Evolutionary conservation across 2,888 invertebrate species (phyloP), one percentile per base, ranked within the genome.

Genomic region (Eupithecia tripunctaria): DNA sequence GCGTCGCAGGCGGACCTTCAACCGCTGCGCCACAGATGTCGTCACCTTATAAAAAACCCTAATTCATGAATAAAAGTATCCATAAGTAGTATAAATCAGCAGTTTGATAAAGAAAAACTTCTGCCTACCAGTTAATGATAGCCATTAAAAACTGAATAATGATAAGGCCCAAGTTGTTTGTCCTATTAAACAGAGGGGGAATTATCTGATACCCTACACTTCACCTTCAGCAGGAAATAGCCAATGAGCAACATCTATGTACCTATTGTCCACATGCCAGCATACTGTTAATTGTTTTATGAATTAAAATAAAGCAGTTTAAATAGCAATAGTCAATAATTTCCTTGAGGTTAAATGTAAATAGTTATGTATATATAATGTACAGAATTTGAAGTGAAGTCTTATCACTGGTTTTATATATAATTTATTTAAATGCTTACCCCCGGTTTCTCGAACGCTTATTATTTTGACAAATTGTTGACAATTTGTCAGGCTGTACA

Each of bases 141-240:
- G 21, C 51, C 10, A 51, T 25, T 21, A 51, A 51, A 51, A 51
- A 51, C 51, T 51, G 18, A 21, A 51, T 56, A 56, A 56, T 56
- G 56, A 25, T 56, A 56, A 25, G 21, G 25, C 12, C 12, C 21
- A 25, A 51, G 51, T 56, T 25, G 25, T 56, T 56, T 56, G 25
- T 56, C 21, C 12, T 56, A 56, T 56, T 56, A 56, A 56, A 56
- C 56, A 56, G 25, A 56, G 12, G 56, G 51, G 56, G 25, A 56
- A 56, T 12, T 1, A 12, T 25, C 56, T 5, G 56, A 25, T 56
- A 56, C 21, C 56, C 56, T 56, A n/a, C 14, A 56, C 12, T 56
- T 56, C 21, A 56, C 56, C 21, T 56, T 56, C 14, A 56, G 56
- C 56, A 56, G 56, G 56, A 56, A 56, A 25, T 25, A 56, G 25